Base-by-base conservation (phyloP, 2,888 invertebrate genomes). In the Agriopis marginaria region DNA sequence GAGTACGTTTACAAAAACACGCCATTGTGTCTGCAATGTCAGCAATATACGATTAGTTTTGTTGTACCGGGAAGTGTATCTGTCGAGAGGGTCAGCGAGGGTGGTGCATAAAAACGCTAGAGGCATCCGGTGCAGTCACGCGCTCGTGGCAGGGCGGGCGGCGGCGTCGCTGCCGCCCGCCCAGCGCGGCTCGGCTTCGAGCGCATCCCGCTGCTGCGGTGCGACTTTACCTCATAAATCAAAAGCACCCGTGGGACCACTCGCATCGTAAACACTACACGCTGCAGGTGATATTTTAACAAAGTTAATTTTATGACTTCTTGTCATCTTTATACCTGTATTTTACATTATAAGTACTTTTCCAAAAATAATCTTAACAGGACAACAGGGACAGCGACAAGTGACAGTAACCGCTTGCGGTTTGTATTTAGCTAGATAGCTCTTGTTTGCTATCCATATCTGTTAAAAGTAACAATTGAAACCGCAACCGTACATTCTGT, bases 191-290 rank as follows among this genome's bases (percentile, higher is more conserved):
- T 9, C 47, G 47, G 47, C 32, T 47, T 9, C 50, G 50, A 12
- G 32, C 32, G 32, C 32, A 32, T 32, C 32, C 2, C 5, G 32
- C 32, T 4, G 32, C 32, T 82, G 86, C 87, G 86, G 85, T 83
- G 85, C 82, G 86, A 89, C 90, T 91, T 89, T 85, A 82, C 80
- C 82, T 86, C 88, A 90, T 93, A 92, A 93, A 93, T 93, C 92
- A 93, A 90, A 90, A 87, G 85, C 86, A 88, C 90, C 89, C 89
- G 80, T 79, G 90, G 88, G 89, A 88, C 80, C 86, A 83, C 86
- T 85, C 86, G 62, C 70, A 74, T 70, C 68, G 62, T 62, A 68
- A 68, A 72, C 70, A 73, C 71, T 70, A 69, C 74, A 68, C 72
- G 65, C 56, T 72, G 59, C 75, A 74, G 73, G 75, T 74, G 70